Evolutionary conservation across 2,113 vertebrate genomes (phyloP).

Genomic region (Xenopus laevis): DNA sequence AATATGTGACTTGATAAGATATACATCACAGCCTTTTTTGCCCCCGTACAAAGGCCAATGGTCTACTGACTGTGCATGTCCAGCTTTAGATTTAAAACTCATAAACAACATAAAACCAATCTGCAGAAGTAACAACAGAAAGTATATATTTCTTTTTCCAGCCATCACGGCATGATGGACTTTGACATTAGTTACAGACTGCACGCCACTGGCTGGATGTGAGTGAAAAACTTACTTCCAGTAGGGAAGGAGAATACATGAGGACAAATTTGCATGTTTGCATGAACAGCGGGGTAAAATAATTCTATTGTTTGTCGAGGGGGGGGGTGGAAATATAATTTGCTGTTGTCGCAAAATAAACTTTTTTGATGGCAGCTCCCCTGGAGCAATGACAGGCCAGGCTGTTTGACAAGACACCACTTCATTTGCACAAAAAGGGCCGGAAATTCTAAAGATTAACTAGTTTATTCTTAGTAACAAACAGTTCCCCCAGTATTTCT

Average conservation of each 20-base stretch:
- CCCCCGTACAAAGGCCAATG: too few relatives aligned
- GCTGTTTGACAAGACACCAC: conserved; percentile 36
- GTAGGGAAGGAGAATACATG: not conserved
- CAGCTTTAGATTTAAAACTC: too few relatives aligned
- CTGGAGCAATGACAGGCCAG: conserved; percentile 29
- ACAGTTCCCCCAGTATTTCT: conserved; percentile 28
- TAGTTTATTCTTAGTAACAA: conserved; percentile 45
- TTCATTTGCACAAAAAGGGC: conserved; percentile 35
- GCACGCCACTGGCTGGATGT: conserved; percentile 3
- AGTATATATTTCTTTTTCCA: not conserved
- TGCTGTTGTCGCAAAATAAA: conserved; percentile 22
- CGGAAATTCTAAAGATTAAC: conserved; percentile 34
- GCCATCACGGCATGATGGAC: not conserved
- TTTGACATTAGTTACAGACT: conserved; percentile 7
- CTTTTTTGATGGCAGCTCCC: conserved; percentile 25
- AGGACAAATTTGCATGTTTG: conserved; percentile 29
- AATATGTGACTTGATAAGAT: too few relatives aligned
- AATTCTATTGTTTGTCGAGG: conserved; percentile 15
- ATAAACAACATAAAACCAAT: not conserved
- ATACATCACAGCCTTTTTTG: too few relatives aligned
- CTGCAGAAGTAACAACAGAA: not conserved
- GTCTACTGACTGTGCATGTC: too few relatives aligned
- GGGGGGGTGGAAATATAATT: conserved; percentile 9
- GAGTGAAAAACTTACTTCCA: not conserved
- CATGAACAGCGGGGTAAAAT: conserved; percentile 11